phyloP scores from a whole-genome alignment of 2,797 vertebrate genomes.

The Xenopus petersii region DNA sequence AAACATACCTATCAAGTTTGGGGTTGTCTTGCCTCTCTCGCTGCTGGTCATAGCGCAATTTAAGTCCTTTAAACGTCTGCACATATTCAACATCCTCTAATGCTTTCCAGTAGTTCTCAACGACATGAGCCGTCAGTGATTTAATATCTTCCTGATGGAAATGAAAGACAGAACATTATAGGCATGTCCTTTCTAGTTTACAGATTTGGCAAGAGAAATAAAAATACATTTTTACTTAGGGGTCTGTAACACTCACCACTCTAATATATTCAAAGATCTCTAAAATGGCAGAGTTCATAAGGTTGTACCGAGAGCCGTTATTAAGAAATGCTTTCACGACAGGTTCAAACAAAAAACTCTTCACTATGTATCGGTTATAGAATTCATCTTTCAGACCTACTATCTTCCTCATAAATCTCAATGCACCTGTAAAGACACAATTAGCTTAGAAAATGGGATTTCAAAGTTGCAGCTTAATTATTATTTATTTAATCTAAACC shows the following conservation, averaged over 20 bases:
- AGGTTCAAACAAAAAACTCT: conserved; percentile 97
- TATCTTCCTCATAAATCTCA: conserved; percentile 97
- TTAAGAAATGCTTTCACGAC: conserved; percentile 97
- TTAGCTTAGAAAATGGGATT: conserved; percentile 11
- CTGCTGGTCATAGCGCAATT: conserved; percentile 96
- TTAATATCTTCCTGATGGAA: conserved; percentile 93
- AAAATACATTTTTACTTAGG: too few relatives aligned
- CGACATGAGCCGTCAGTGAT: conserved; percentile 95
- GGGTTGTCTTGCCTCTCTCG: conserved; percentile 97
- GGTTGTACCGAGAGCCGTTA: conserved; percentile 96
- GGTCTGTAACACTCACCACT: conserved; percentile 81
- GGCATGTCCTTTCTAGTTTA: too few relatives aligned
- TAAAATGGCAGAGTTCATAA: conserved; percentile 98
- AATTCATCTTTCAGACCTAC: conserved; percentile 97
- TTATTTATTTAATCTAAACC: too few relatives aligned
- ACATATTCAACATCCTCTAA: conserved; percentile 97
- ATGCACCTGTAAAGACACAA: conserved; percentile 79
- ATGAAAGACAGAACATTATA: neutral
- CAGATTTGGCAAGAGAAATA: too few relatives aligned
- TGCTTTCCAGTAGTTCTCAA: conserved; percentile 98
- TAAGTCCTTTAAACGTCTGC: conserved; percentile 96
- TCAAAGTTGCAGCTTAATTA: too few relatives aligned
- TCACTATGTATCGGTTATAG: conserved; percentile 99
- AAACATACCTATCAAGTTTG: conserved; percentile 89
- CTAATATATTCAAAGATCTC: conserved; percentile 98